A percentile compares a stretch with the other conserved stretches of the same genome.
These are phyloP conservation scores for Nestor notabilis DNA, from an alignment of 2,113 vertebrate genomes.

Conservation along the genomic window DNA sequence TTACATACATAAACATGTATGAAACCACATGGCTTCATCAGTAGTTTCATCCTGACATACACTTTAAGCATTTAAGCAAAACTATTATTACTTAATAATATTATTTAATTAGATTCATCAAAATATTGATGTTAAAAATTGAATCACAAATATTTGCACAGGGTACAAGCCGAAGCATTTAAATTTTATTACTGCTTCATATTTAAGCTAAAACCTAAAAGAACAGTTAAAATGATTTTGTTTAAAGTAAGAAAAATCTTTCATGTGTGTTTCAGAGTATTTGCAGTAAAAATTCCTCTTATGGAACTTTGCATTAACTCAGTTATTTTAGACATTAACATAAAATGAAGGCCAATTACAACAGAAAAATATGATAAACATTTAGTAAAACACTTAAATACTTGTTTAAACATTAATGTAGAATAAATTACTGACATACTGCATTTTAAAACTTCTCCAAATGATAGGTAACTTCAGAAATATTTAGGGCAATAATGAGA, in stretches of 20 bases:
- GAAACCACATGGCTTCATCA: background rate
- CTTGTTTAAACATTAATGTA: conserved; percentile 4
- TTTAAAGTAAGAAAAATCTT: background rate
- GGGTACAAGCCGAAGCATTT: background rate
- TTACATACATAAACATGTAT: background rate
- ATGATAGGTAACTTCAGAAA: background rate
- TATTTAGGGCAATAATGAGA: background rate
- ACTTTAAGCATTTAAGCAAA: background rate
- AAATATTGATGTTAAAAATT: background rate
- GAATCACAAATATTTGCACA: background rate
- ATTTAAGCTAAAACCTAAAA: background rate
- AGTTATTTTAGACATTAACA: background rate
- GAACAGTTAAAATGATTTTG: background rate
- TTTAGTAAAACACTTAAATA: background rate
- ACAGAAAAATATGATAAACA: background rate
- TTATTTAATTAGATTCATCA: background rate
- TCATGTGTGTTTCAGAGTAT: background rate
- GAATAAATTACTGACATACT: background rate
- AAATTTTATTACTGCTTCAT: background rate
- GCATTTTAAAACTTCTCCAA: background rate
- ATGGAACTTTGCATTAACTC: background rate
- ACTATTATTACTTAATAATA: background rate
- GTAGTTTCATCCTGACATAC: background rate
- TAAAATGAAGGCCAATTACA: background rate
- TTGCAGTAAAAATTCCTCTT: background rate